phyloP scores from a whole-genome alignment of 2,888 invertebrate species.

The Idaea biselata region DNA sequence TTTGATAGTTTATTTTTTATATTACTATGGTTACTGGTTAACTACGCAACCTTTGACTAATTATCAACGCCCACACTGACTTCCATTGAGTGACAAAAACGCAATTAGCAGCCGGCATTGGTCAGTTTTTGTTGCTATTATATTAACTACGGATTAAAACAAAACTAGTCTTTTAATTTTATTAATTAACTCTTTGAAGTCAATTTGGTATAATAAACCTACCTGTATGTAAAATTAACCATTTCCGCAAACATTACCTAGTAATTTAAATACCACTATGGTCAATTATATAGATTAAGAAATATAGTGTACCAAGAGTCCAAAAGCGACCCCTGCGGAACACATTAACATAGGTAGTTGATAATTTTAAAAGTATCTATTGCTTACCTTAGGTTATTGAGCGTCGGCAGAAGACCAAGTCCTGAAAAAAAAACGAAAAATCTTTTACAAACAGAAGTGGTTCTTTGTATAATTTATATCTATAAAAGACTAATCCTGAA shows the following conservation, averaged over 20 bases:
- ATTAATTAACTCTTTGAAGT: not conserved
- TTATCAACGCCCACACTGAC: constrained; percentile 11
- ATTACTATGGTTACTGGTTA: not conserved
- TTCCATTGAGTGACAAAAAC: constrained; percentile 15
- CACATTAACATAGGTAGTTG: not conserved
- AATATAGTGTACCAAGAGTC: not conserved
- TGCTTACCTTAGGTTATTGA: constrained; percentile 91
- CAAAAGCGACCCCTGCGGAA: not conserved
- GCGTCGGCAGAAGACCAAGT: constrained; percentile 91
- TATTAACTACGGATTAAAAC: constrained; percentile 3
- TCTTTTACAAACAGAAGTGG: constrained; percentile 3
- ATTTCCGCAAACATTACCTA: constrained; percentile 1
- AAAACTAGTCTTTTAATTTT: constrained; percentile 9
- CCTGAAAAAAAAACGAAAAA: constrained; percentile 79
- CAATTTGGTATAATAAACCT: not conserved
- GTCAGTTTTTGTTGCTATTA: constrained; percentile 8
- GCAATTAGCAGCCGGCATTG: constrained; percentile 13
- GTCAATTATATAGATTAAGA: not conserved
- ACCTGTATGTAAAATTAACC: not conserved
- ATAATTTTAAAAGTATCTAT: not conserved
- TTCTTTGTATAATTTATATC: no score
- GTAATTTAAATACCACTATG: not conserved
- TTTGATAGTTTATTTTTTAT: not conserved
- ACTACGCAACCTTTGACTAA: not conserved
- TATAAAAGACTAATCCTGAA: no score